Evolutionary conservation across 2,888 invertebrate species (phyloP).

Genomic region (Hemaris fuciformis): DNA sequence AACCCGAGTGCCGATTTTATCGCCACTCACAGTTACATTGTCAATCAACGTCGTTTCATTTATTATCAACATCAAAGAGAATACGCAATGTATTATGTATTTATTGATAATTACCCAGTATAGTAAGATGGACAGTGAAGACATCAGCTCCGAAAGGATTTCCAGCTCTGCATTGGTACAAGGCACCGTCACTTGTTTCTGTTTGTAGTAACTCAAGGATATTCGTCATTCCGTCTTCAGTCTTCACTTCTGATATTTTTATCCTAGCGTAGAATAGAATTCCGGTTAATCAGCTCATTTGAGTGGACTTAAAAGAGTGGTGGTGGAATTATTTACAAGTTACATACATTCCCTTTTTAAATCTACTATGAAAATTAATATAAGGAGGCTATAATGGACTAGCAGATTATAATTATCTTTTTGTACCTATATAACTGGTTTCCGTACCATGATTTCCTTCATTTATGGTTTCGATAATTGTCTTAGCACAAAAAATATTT

Average conservation of each 20-base stretch:
- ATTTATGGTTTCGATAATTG: too few species aligned
- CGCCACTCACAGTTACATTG: background rate
- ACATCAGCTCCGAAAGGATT: constrained; percentile 75
- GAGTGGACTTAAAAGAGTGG: too few species aligned
- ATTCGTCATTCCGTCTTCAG: constrained; percentile 70
- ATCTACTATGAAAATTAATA: too few species aligned
- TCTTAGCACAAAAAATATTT: too few species aligned
- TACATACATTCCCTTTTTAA: too few species aligned
- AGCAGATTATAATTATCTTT: too few species aligned
- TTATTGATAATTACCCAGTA: constrained; percentile 57
- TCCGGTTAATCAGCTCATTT: too few species aligned
- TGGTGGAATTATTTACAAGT: too few species aligned
- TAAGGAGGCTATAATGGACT: too few species aligned
- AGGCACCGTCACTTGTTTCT: constrained; percentile 68
- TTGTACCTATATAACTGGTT: too few species aligned
- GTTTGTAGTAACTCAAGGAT: constrained; percentile 66
- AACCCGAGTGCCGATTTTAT: too few species aligned
- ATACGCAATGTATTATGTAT: background rate
- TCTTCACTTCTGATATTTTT: constrained; percentile 72
- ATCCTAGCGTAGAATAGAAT: constrained; percentile 43
- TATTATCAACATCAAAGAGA: background rate
- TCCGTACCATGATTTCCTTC: too few species aligned
- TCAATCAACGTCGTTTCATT: background rate
- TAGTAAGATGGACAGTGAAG: constrained; percentile 64
- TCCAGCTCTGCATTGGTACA: constrained; percentile 74